These are phyloP conservation scores for Crypturellus undulatus DNA, from an alignment of 2,113 vertebrate species.

Conservation along the genomic window DNA sequence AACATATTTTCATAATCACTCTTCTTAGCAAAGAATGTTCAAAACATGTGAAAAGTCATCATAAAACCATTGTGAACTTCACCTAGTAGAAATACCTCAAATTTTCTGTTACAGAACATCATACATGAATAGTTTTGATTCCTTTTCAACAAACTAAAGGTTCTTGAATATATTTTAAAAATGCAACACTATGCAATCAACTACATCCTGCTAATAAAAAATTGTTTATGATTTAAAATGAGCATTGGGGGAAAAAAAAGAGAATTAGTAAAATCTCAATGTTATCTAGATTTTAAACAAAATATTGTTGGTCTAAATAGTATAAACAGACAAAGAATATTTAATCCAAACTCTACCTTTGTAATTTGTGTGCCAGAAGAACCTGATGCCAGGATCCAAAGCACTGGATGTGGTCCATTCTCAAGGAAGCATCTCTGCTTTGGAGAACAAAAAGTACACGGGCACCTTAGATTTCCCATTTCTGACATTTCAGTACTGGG, in stretches of 20 bases:
- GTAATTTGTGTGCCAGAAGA: neutral
- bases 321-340: neutral
- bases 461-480: neutral
- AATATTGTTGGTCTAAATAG: neutral
- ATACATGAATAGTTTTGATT: neutral
- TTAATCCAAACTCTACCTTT: neutral
- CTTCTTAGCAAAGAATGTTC: neutral
- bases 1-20: neutral
- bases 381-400: neutral
- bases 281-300: neutral
- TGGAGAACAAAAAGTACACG: neutral
- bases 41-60: neutral
- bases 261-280: neutral
- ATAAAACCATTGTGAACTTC: neutral
- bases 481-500: neutral
- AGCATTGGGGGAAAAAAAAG: neutral
- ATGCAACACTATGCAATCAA: neutral
- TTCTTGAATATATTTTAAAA: neutral
- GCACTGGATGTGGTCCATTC: neutral
- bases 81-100: neutral
- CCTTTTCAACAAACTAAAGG: neutral
- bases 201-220: neutral
- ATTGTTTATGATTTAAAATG: neutral
- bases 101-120: neutral
- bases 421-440: neutral